These are phyloP conservation scores for Drosophila gunungcola DNA, from an alignment of 1,140 invertebrate genomes.

Conservation along the genomic window DNA sequence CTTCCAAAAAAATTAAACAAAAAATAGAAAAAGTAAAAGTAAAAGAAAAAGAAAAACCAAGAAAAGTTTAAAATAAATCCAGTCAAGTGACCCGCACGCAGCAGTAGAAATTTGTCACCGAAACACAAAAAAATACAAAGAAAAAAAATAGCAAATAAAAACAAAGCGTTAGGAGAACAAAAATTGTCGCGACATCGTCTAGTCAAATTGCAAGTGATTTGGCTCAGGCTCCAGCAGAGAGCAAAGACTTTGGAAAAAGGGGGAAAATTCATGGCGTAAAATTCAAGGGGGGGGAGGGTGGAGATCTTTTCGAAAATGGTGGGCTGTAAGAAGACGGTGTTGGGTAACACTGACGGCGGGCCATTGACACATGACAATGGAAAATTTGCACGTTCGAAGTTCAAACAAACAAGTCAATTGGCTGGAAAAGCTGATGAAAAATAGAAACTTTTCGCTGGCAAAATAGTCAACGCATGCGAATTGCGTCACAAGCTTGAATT, in stretches of 20 bases:
- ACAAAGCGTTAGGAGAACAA: constrained; percentile 27
- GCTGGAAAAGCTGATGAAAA: constrained; percentile 27
- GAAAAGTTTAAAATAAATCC: constrained; percentile 31
- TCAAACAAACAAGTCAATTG: constrained; percentile 38
- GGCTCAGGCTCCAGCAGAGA: constrained; percentile 42
- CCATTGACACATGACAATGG: constrained; percentile 55
- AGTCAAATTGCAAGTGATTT: constrained; percentile 67
- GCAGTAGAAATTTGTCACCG: constrained; percentile 29
- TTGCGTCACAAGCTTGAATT: background rate
- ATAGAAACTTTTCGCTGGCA: constrained; percentile 10
- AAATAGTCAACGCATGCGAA: background rate
- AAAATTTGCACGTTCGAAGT: constrained; percentile 43
- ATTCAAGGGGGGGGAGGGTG: background rate
- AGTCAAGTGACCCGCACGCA: constrained; percentile 28
- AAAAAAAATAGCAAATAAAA: constrained; percentile 1
- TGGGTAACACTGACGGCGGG: constrained; percentile 22
- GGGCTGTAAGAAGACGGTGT: background rate
- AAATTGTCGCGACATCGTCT: constrained; percentile 58
- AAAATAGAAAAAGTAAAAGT: background rate
- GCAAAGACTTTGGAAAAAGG: constrained; percentile 1
- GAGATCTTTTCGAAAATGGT: background rate
- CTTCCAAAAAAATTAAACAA: background rate
- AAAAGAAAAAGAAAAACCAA: constrained; percentile 7
- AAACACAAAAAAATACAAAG: constrained; percentile 3
- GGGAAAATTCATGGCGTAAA: background rate